Percentiles rank a stretch among this genome's conserved stretches.
phyloP scores from a whole-genome alignment of 2,888 invertebrate genomes.

The Caenorhabditis parvicauda region DNA sequence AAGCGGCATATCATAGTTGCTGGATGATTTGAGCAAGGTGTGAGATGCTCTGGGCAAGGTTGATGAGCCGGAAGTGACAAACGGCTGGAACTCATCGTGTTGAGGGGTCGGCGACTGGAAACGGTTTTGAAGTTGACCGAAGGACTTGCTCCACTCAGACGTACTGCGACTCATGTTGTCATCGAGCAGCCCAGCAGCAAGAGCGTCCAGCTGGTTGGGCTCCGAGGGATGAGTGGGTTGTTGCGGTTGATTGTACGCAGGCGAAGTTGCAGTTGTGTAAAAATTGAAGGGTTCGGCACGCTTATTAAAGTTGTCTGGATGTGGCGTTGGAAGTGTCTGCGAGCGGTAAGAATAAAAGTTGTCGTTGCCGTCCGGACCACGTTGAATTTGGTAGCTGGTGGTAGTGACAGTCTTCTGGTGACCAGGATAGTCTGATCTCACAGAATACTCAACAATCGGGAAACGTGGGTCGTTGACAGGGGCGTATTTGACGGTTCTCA shows the following conservation, averaged over 20 bases:
- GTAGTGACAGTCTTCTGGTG: conserved; percentile 13
- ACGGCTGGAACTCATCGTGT: conserved; percentile 12
- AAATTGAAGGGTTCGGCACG: conserved; percentile 19
- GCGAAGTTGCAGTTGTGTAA: conserved; percentile 13
- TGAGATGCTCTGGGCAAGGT: conserved; percentile 25
- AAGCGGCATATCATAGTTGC: conserved; percentile 35
- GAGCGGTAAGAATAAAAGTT: conserved; percentile 14
- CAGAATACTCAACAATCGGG: conserved; percentile 33
- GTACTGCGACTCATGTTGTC: conserved; percentile 53
- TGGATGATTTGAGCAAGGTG: conserved; percentile 36
- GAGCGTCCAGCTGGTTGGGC: conserved; percentile 21
- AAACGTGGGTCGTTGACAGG: conserved; percentile 8
- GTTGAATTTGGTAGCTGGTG: conserved; percentile 21
- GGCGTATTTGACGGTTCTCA: not conserved
- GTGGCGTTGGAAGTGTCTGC: conserved; percentile 24
- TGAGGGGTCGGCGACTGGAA: conserved; percentile 19
- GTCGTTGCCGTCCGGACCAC: conserved; percentile 11
- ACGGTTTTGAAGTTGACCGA: conserved; percentile 42
- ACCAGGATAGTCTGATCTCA: conserved; percentile 19
- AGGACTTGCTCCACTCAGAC: conserved; percentile 48
- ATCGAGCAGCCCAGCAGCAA: conserved; percentile 33
- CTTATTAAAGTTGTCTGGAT: conserved; percentile 12
- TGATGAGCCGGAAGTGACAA: conserved; percentile 25
- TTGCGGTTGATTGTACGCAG: not conserved
- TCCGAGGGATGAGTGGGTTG: conserved; percentile 18